Base-by-base conservation (phyloP, 2,888 invertebrate genomes). In the Caenorhabditis sp. region DNA sequence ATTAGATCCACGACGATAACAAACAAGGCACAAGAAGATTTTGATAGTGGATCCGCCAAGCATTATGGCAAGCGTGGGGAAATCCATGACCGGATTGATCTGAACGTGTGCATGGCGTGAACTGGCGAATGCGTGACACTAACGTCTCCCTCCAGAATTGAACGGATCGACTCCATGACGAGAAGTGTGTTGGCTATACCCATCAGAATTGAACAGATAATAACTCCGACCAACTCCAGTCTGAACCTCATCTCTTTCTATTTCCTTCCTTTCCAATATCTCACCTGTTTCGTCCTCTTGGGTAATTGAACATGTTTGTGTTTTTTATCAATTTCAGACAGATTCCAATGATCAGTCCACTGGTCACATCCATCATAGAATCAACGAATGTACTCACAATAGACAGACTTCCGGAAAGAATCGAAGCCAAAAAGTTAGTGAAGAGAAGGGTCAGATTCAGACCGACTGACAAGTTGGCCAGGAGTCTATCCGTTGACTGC, bases 351-450 rank as follows among this genome's bases (percentile, higher is more conserved):
- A 91, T 87, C 15, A 89, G 62, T 7, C 90, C 90, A 17, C 90
- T 90, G 6, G 90, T 81, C 2, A 91, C 84, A 81, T 91, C 91
- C 70, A 91, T 90, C 11, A 87, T 83, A 43, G 90, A 90, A 85
- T 91, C 91, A n/a, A 91, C 89, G 63, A 91, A 88, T 55, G 90
- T 90, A 66, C 91, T 91, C 59, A 91, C 89, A 62, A 91, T 89
- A 3, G 91, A 88, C 15, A 91, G 88, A 20, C 91, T 91, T 8
- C 90, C 90, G 2, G 91, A 90, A 50, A 91, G 50, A 3, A 87
- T 85, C 3, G 90, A 89, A 3, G 91, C 91, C 2, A 89, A 87
- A 2, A 88, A 66, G 74, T 89, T 89, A 2, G 81, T 83, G 32
- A 79, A 80, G 30, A 89, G 59, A 24, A 89, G 72, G 6, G 79